A percentile compares a stretch with the other conserved stretches of the same genome.
Evolutionary conservation across 2,888 invertebrate species (phyloP).

Genomic region (Conus canariensis): DNA sequence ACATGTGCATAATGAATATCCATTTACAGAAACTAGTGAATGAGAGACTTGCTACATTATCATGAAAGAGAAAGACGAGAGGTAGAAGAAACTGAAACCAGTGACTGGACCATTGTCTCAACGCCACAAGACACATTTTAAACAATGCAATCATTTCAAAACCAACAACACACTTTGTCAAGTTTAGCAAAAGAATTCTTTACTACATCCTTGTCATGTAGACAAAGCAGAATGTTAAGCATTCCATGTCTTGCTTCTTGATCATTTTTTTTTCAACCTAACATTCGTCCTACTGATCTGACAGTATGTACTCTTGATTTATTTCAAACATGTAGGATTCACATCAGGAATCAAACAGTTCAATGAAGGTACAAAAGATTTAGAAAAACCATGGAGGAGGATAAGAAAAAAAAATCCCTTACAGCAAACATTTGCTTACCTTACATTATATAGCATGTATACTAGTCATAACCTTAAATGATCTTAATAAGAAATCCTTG

Average conservation of each 20-base stretch:
- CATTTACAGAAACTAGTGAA: too few relatives aligned
- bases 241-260: neutral
- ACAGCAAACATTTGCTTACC: neutral
- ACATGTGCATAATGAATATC: too few relatives aligned
- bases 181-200: neutral
- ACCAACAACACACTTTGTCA: neutral
- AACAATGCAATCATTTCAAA: too few relatives aligned
- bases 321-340: neutral
- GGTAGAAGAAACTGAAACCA: too few relatives aligned
- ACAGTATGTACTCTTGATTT: neutral
- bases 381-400: neutral
- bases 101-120: too few relatives aligned
- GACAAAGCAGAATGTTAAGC: neutral
- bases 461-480: too few relatives aligned
- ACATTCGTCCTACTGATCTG: neutral
- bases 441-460: too few relatives aligned
- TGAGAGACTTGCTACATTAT: too few relatives aligned
- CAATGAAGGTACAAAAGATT: neutral
- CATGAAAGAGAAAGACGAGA: too few relatives aligned
- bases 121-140: too few relatives aligned
- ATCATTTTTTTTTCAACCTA: neutral
- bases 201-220: neutral
- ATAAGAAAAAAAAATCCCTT: neutral
- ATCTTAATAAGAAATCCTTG: too few relatives aligned
- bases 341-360: neutral